Conservation (phyloP, 2,113 vertebrate species). For the Hucho hucho region DNA sequence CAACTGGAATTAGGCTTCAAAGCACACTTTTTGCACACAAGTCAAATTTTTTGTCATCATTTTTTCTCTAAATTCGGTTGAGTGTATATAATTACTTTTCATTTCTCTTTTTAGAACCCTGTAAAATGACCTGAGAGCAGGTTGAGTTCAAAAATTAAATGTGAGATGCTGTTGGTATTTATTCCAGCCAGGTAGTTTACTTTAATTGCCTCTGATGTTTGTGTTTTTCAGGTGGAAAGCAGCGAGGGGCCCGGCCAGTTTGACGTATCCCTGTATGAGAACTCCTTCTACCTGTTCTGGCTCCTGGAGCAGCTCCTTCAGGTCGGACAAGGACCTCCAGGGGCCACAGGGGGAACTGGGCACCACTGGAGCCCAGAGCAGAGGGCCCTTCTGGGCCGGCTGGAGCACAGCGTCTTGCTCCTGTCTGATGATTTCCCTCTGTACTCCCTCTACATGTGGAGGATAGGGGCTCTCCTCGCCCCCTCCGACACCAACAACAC, state of each 20-base stretch:
- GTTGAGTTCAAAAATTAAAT: too few relatives aligned
- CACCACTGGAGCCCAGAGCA: conserved; percentile 35
- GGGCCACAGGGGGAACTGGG: conserved; percentile 17
- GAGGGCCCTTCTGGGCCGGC: conserved; percentile 64
- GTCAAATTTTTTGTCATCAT: too few relatives aligned
- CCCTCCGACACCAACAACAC: conserved; percentile 42
- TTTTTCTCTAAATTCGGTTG: too few relatives aligned
- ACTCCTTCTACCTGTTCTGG: conserved; percentile 78
- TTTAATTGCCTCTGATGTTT: conserved; percentile 21
- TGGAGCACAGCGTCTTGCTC: conserved; percentile 74
- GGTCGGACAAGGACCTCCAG: background rate
- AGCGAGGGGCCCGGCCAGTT: conserved; percentile 39
- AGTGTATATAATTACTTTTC: too few relatives aligned
- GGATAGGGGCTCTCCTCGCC: conserved; percentile 73
- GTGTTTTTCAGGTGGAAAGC: conserved; percentile 58
- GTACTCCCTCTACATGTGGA: conserved; percentile 85
- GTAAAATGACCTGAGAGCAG: too few relatives aligned
- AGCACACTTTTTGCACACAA: too few relatives aligned
- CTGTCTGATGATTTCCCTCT: conserved; percentile 86
- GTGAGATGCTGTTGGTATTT: too few relatives aligned
- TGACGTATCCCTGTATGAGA: conserved; percentile 78
- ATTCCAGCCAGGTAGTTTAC: background rate
- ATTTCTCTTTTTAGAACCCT: too few relatives aligned
- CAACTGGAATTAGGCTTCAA: too few relatives aligned
- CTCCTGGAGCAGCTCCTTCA: conserved; percentile 82